These are phyloP conservation scores for Cheilosia scutellata DNA, from an alignment of 2,888 invertebrate species.

Conservation along the genomic window DNA sequence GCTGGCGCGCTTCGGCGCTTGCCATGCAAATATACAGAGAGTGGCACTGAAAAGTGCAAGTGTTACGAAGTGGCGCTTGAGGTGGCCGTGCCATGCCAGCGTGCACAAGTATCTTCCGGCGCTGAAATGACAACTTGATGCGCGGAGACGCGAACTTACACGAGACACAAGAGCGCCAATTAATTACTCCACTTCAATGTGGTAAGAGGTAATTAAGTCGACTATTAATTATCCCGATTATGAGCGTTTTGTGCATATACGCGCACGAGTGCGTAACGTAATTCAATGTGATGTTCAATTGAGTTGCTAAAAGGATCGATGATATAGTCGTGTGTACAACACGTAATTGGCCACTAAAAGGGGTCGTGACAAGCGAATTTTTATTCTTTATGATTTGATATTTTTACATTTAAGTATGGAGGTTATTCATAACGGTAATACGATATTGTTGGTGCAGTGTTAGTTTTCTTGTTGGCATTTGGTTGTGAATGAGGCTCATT, in stretches of 20 bases:
- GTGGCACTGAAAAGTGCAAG: constrained; percentile 64
- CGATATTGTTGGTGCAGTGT: neutral
- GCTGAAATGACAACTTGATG: constrained; percentile 57
- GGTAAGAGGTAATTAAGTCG: constrained; percentile 66
- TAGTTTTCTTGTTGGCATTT: neutral
- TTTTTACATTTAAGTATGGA: neutral
- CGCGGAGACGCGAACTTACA: constrained; percentile 11
- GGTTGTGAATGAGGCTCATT: neutral
- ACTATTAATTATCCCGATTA: constrained; percentile 62
- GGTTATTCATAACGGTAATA: neutral
- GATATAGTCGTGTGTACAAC: neutral
- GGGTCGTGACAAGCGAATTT: constrained; percentile 52
- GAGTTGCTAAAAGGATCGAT: constrained; percentile 57
- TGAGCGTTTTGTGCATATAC: constrained; percentile 29
- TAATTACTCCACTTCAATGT: constrained; percentile 54
- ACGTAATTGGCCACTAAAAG: constrained; percentile 42
- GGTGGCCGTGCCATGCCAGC: constrained; percentile 35
- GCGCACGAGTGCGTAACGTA: constrained; percentile 46
- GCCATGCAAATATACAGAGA: constrained; percentile 41
- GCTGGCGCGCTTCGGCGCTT: neutral
- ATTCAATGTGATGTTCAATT: constrained; percentile 40
- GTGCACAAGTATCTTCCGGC: neutral
- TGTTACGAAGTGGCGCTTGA: constrained; percentile 45
- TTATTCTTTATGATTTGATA: neutral
- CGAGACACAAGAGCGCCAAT: constrained; percentile 45